Conservation (phyloP, 2,797 vertebrate genomes). For the Phyllotis vaccarum region DNA sequence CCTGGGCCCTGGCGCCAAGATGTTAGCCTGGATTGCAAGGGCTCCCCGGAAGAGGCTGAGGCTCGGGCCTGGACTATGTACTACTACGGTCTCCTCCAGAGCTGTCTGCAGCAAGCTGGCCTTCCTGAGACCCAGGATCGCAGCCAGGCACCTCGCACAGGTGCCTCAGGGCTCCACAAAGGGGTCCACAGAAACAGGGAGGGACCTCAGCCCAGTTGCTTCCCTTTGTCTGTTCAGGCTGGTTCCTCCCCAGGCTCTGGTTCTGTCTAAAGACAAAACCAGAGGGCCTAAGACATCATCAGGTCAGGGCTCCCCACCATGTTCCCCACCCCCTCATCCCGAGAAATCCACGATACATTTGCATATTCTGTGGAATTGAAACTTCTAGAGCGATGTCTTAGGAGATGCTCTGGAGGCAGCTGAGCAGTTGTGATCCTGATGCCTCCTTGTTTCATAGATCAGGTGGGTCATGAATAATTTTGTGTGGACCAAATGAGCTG, state of each 20-base stretch:
- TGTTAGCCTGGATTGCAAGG: conserved; percentile 81
- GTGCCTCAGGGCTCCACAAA: conserved; percentile 65
- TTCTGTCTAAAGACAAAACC: neutral
- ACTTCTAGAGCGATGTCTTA: neutral
- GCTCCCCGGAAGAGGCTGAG: conserved; percentile 71
- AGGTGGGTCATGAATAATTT: conserved; percentile 9
- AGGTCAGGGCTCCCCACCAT: neutral
- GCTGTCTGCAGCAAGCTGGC: conserved; percentile 88
- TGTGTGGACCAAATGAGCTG: neutral
- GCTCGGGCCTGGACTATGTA: conserved; percentile 81
- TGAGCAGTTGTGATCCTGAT: neutral
- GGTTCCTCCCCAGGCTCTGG: conserved; percentile 1
- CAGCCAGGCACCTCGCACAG: conserved; percentile 85
- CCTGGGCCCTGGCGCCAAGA: conserved; percentile 84
- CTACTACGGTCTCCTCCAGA: conserved; percentile 87
- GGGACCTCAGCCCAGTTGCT: neutral
- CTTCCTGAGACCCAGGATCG: conserved; percentile 88
- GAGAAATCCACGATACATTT: neutral
- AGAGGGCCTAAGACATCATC: neutral
- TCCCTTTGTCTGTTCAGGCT: neutral
- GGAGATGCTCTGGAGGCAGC: conserved; percentile 8
- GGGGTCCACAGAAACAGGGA: neutral
- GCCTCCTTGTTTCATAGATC: neutral
- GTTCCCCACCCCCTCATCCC: neutral
- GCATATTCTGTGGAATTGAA: neutral